A percentile compares a stretch with the other conserved stretches of the same genome.
Conservation (phyloP, 1,140 invertebrate genomes). For the Papilio dardanus region DNA sequence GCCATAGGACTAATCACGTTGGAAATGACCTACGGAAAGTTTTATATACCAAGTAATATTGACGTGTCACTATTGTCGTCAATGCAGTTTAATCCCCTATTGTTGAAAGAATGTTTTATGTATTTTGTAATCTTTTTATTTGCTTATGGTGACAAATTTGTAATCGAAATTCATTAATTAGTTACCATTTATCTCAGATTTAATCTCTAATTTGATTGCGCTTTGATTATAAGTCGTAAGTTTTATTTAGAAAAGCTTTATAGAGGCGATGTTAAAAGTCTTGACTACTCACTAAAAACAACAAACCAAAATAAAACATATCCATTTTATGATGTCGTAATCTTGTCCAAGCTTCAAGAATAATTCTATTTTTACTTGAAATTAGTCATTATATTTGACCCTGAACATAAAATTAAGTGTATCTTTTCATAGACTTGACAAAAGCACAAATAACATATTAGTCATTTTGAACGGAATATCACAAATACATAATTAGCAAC, state of each 20-base stretch:
- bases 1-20: neutral
- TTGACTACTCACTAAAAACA: neutral
- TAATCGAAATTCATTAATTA: no score
- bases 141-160: no score
- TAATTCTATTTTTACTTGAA: neutral
- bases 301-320: neutral
- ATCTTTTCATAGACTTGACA: neutral
- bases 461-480: constrained; percentile 14
- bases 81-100: neutral
- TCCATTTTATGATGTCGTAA: neutral
- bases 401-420: neutral
- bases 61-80: neutral
- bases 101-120: no score
- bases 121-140: no score
- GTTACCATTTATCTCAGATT: no score
- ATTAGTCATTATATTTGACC: no score
- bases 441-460: constrained; percentile 11
- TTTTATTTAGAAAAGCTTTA: no score
- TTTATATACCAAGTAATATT: neutral
- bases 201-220: no score
- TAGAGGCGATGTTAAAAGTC: no score
- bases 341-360: neutral
- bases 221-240: no score
- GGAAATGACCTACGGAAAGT: neutral
- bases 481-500: constrained; percentile 29